These are phyloP conservation scores for Oscheius sp. DNA, from an alignment of 2,888 invertebrate species.

Conservation along the genomic window DNA sequence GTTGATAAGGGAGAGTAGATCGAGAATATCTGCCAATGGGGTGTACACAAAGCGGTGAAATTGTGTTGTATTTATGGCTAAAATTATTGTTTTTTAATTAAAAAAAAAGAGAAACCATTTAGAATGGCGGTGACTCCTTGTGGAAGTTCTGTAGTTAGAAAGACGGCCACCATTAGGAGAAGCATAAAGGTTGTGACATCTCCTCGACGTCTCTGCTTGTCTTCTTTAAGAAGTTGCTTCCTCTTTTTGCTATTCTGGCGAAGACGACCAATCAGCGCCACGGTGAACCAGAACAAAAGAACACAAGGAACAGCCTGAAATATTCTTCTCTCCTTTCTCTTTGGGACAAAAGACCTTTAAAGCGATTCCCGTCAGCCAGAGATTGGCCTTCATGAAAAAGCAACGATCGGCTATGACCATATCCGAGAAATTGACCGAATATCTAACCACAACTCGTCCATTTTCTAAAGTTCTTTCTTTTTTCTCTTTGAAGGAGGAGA, in stretches of 20 bases:
- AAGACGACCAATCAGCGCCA: conserved; percentile 45
- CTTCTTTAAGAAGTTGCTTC: conserved; percentile 49
- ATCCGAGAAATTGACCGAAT: conserved; percentile 50
- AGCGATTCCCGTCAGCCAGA: conserved; percentile 60
- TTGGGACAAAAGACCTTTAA: conserved; percentile 40
- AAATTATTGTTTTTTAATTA: background rate
- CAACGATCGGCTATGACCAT: conserved; percentile 51
- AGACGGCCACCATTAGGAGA: conserved; percentile 81
- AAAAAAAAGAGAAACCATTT: conserved; percentile 54
- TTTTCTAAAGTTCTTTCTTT: background rate
- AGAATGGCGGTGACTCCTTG: conserved; percentile 62
- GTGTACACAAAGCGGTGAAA: conserved; percentile 58
- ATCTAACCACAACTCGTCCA: conserved; percentile 18
- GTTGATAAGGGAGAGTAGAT: conserved; percentile 56
- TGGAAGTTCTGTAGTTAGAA: conserved; percentile 81
- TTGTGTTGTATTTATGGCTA: conserved; percentile 57
- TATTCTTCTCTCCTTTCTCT: too few species aligned
- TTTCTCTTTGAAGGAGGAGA: background rate
- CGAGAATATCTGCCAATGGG: conserved; percentile 55
- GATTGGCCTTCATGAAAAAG: conserved; percentile 52
- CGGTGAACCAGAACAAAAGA: conserved; percentile 51
- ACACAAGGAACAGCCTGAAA: conserved; percentile 53
- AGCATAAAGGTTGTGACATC: conserved; percentile 70
- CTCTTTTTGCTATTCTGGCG: conserved; percentile 47
- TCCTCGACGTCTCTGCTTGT: conserved; percentile 42